A percentile compares a stretch with the other conserved stretches of the same genome.
These are phyloP conservation scores for Dendroctonus ponderosae DNA, from an alignment of 1,140 invertebrate genomes.

Conservation along the genomic window DNA sequence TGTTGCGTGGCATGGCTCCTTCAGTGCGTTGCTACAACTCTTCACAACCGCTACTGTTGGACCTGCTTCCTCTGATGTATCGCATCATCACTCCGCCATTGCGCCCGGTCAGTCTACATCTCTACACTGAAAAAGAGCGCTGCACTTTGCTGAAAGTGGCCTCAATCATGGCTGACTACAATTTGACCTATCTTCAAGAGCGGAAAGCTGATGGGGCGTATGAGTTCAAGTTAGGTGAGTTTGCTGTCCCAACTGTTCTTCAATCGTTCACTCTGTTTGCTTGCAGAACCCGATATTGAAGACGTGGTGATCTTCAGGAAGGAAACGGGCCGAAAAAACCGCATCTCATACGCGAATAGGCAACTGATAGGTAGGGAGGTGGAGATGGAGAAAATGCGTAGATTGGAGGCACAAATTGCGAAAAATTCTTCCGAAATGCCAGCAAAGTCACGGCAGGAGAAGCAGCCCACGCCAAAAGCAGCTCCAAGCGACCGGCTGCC, in stretches of 20 bases:
- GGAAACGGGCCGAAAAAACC: constrained; percentile 45
- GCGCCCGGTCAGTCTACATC: constrained; percentile 72
- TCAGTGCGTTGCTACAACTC: constrained; percentile 60
- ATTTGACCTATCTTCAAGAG: constrained; percentile 82
- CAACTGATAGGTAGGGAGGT: constrained; percentile 78
- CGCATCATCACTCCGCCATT: constrained; percentile 75
- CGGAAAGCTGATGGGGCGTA: constrained; percentile 75
- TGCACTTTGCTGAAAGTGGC: constrained; percentile 70
- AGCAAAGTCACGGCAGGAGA: neutral
- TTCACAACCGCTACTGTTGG: constrained; percentile 60
- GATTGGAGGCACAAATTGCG: constrained; percentile 41
- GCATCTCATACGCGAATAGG: constrained; percentile 66
- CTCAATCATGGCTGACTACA: constrained; percentile 84
- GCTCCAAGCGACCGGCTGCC: constrained; percentile 47
- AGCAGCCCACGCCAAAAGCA: constrained; percentile 20
- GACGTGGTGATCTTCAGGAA: constrained; percentile 46
- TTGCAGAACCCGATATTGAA: constrained; percentile 53
- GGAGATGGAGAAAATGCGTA: constrained; percentile 68
- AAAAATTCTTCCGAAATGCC: constrained; percentile 8
- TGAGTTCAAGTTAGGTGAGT: constrained; percentile 76
- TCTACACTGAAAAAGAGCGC: constrained; percentile 77
- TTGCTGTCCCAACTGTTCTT: neutral
- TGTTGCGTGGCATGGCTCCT: constrained; percentile 65
- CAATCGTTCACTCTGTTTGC: constrained; percentile 29
- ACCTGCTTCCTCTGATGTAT: constrained; percentile 72